Conservation (phyloP, 2,113 vertebrate genomes). For the Scytalopus superciliaris region DNA sequence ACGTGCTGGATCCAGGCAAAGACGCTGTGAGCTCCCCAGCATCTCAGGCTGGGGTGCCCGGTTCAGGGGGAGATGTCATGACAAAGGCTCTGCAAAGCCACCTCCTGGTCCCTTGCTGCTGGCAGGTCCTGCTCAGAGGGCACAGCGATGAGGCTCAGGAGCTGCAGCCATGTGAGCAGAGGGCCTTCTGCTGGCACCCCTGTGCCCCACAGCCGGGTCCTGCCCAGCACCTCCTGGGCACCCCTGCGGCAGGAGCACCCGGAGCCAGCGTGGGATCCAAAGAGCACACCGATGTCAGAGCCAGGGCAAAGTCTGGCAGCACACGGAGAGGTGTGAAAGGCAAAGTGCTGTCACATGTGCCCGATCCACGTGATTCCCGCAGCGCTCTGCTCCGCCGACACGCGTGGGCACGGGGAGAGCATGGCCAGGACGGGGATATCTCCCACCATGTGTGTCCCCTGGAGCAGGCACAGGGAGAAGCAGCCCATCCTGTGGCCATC, state of each 20-base stretch:
- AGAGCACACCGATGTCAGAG: background rate
- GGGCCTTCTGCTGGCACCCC: rapidly evolving
- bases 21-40: background rate
- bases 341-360: background rate
- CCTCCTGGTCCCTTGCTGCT: background rate
- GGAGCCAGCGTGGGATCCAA: background rate
- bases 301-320: conserved; percentile 52
- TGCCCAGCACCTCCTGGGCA: background rate
- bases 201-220: rapidly evolving
- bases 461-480: background rate
- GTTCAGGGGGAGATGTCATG: background rate
- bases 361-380: background rate
- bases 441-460: rapidly evolving
- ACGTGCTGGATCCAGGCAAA: rapidly evolving
- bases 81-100: background rate
- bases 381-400: background rate
- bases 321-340: background rate
- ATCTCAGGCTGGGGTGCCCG: background rate
- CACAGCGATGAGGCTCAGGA: background rate
- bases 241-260: background rate
- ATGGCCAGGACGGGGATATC: background rate
- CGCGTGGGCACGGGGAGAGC: background rate
- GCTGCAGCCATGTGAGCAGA: rapidly evolving
- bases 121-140: background rate
- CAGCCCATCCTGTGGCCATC: background rate